phyloP scores from a whole-genome alignment of 1,140 invertebrate species.

The Streblospio benedicti region DNA sequence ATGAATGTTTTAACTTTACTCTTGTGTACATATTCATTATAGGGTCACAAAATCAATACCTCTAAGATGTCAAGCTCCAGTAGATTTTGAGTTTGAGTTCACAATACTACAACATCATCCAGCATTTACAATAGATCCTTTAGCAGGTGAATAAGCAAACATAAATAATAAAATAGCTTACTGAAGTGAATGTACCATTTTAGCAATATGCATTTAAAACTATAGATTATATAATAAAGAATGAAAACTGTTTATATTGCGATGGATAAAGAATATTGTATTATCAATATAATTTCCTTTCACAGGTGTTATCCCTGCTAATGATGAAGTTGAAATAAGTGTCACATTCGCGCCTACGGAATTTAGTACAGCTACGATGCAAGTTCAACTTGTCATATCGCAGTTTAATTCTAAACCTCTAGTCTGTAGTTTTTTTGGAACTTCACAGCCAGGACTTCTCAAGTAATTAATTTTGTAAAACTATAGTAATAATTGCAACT shows the following conservation, averaged over 20 bases:
- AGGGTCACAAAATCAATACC: constrained; percentile 27
- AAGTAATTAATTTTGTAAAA: constrained; percentile 31
- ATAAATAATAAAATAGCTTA: not conserved
- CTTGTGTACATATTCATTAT: too few relatives aligned
- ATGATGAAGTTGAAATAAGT: constrained; percentile 34
- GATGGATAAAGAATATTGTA: too few relatives aligned
- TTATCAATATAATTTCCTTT: too few relatives aligned
- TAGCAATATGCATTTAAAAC: too few relatives aligned
- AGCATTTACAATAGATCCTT: constrained; percentile 40
- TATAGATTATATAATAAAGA: too few relatives aligned
- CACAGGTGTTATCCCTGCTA: constrained; percentile 42
- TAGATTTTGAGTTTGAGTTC: constrained; percentile 46
- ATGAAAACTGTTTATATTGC: too few relatives aligned
- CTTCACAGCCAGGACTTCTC: constrained; percentile 36
- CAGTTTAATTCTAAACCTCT: constrained; percentile 45
- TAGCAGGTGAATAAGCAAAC: constrained; percentile 31
- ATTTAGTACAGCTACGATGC: constrained; percentile 41
- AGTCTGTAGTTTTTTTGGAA: constrained; percentile 39
- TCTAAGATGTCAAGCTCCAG: constrained; percentile 38
- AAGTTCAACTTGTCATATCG: constrained; percentile 39
- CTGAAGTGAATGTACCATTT: too few relatives aligned
- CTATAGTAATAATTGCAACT: not conserved
- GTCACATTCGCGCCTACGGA: constrained; percentile 44
- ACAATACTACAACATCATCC: constrained; percentile 37
- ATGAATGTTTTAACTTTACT: too few relatives aligned